A percentile compares a stretch with the other conserved stretches of the same genome.
phyloP scores from a whole-genome alignment of 2,113 vertebrate genomes.

The Boleophthalmus pectinirostris region DNA sequence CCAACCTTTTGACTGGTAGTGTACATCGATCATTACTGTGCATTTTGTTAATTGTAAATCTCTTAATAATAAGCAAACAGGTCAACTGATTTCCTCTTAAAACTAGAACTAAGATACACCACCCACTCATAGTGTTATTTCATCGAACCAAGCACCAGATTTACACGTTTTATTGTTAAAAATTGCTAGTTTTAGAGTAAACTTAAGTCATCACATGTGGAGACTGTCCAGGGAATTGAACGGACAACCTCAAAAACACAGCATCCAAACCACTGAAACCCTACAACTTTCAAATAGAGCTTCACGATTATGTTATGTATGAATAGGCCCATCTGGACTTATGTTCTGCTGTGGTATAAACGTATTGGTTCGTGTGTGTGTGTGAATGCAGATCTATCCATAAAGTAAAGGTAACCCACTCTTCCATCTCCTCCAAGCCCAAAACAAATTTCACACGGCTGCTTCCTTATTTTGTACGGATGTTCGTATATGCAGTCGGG shows the following conservation, averaged over 20 bases:
- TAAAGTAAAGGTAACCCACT: slow-evolving; percentile 28
- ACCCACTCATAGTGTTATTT: too few species aligned
- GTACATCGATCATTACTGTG: too few species aligned
- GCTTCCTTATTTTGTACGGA: slow-evolving; percentile 35
- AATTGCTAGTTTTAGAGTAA: too few species aligned
- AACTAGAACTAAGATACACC: too few species aligned
- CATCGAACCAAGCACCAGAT: too few species aligned
- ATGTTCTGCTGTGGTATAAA: background rate
- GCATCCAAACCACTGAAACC: background rate
- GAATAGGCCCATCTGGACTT: background rate
- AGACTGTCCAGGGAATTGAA: background rate
- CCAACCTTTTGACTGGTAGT: too few species aligned
- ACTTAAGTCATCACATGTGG: too few species aligned
- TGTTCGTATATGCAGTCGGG: slow-evolving; percentile 27
- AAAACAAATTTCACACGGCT: slow-evolving; percentile 54
- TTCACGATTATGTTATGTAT: slow-evolving; percentile 1
- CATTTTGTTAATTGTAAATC: too few species aligned
- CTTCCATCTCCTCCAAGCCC: slow-evolving; percentile 27
- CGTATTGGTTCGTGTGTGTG: background rate
- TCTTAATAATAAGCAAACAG: too few species aligned
- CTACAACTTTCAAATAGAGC: background rate
- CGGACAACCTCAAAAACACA: background rate
- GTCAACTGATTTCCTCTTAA: too few species aligned
- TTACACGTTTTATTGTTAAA: too few species aligned
- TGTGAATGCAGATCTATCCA: background rate